Evolutionary conservation across 1,140 invertebrate species (phyloP).

Genomic region (Epicauta chinensis): DNA sequence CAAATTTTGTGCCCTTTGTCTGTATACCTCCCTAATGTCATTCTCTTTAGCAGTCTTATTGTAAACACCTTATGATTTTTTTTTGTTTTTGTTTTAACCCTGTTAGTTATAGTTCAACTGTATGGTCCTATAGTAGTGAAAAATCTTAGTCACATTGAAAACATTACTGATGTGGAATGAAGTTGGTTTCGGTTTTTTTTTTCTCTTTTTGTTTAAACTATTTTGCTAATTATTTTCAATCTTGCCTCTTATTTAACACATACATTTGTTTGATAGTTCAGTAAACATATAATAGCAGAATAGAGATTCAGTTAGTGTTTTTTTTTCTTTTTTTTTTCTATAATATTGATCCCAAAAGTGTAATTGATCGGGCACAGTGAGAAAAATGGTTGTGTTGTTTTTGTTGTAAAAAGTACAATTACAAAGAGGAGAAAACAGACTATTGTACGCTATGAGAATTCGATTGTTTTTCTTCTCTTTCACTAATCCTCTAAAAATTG

Average conservation of each 20-base stretch:
- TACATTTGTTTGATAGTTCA: slow-evolving; percentile 10
- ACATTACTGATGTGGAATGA: neutral
- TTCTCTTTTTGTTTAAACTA: slow-evolving; percentile 5
- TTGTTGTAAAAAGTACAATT: neutral
- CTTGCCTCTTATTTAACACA: slow-evolving; percentile 7
- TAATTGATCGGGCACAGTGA: neutral
- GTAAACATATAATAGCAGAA: neutral
- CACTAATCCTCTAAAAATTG: too few relatives aligned
- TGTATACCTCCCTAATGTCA: slow-evolving; percentile 38
- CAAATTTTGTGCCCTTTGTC: slow-evolving; percentile 25
- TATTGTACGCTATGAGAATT: slow-evolving; percentile 10
- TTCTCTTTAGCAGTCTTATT: slow-evolving; percentile 38
- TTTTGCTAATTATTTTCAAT: slow-evolving; percentile 3
- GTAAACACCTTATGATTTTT: slow-evolving; percentile 31
- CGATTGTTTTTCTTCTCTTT: neutral
- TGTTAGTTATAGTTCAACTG: slow-evolving; percentile 37
- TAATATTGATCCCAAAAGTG: slow-evolving; percentile 11
- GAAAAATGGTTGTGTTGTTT: slow-evolving; percentile 8
- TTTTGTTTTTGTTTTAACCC: too few relatives aligned
- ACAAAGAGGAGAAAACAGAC: slow-evolving; percentile 12
- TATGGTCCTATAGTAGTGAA: slow-evolving; percentile 27
- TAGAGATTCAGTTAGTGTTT: too few relatives aligned
- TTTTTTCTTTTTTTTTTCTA: neutral
- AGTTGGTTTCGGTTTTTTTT: neutral
- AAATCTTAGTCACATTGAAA: neutral